Evolutionary conservation across 2,888 invertebrate species (phyloP).

Genomic region (Acanthosepion lycidas): DNA sequence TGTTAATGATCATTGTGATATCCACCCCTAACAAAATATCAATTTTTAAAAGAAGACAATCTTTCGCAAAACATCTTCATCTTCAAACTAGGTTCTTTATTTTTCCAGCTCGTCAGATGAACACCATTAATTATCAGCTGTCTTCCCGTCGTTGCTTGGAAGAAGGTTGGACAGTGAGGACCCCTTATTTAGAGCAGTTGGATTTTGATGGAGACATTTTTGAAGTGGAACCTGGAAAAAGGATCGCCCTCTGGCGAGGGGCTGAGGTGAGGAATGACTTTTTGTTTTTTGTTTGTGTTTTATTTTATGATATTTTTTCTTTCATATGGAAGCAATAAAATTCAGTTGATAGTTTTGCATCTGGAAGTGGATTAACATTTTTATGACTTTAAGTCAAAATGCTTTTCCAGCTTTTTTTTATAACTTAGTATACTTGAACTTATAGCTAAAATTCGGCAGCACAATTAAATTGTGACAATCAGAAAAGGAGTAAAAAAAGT

Average conservation of each 20-base stretch:
- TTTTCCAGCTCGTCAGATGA: slow-evolving; percentile 69
- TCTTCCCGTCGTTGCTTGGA: slow-evolving; percentile 73
- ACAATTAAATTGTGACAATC: too few relatives aligned
- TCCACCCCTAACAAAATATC: too few relatives aligned
- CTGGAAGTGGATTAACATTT: too few relatives aligned
- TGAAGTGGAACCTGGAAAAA: slow-evolving; percentile 60
- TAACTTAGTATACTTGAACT: too few relatives aligned
- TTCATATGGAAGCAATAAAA: not conserved
- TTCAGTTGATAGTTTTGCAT: too few relatives aligned
- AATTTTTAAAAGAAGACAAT: too few relatives aligned
- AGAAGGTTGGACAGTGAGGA: slow-evolving; percentile 73
- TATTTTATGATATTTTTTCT: not conserved
- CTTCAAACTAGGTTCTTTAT: not conserved
- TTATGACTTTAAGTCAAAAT: too few relatives aligned
- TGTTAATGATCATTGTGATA: too few relatives aligned
- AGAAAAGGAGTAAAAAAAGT: too few relatives aligned
- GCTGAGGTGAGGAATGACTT: not conserved
- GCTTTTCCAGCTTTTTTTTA: too few relatives aligned
- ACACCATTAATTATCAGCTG: slow-evolving; percentile 74
- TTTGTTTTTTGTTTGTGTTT: not conserved
- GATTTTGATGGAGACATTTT: slow-evolving; percentile 66
- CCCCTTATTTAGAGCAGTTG: slow-evolving; percentile 67
- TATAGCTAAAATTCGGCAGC: too few relatives aligned
- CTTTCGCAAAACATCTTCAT: too few relatives aligned
- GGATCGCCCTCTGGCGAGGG: not conserved